phyloP scores from a whole-genome alignment of 2,797 vertebrate genomes.

The Kryptopterus vitreolus region DNA sequence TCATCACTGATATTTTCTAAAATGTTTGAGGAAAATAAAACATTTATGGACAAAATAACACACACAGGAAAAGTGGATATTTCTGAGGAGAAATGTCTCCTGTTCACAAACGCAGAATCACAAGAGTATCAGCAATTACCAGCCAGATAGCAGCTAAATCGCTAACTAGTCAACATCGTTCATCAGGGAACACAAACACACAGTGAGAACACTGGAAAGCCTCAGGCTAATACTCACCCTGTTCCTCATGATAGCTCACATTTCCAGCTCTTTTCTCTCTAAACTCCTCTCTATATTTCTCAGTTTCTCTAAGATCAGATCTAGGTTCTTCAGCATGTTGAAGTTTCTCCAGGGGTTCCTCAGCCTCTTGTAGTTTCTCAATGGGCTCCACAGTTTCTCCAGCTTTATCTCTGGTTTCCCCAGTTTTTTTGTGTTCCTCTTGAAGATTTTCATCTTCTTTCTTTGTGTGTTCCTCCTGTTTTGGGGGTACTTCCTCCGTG shows the following conservation, averaged over 20 bases:
- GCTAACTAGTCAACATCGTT: not conserved
- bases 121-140: slow-evolving; percentile 1
- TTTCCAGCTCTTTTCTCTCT: slow-evolving; percentile 19
- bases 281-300: slow-evolving; percentile 42
- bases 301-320: slow-evolving; percentile 31
- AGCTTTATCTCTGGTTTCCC: slow-evolving; percentile 38
- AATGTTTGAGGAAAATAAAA: no score
- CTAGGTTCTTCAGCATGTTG: slow-evolving; percentile 27
- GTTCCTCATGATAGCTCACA: slow-evolving; percentile 53
- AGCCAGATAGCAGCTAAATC: not conserved
- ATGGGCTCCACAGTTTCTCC: slow-evolving; percentile 25
- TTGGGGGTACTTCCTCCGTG: slow-evolving; percentile 38
- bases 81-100: no score
- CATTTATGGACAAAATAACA: no score
- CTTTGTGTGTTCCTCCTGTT: slow-evolving; percentile 46
- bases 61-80: no score
- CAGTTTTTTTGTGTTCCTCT: slow-evolving; percentile 25
- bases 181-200: not conserved
- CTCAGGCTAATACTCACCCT: slow-evolving; percentile 66
- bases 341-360: slow-evolving; percentile 55
- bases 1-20: no score
- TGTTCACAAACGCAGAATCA: no score
- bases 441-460: slow-evolving; percentile 34
- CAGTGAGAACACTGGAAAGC: slow-evolving; percentile 45
- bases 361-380: slow-evolving; percentile 47